Percentiles rank a stretch among this genome's conserved stretches.
Evolutionary conservation across 2,888 invertebrate species (phyloP).

Genomic region (Tetheella fluctuosa): DNA sequence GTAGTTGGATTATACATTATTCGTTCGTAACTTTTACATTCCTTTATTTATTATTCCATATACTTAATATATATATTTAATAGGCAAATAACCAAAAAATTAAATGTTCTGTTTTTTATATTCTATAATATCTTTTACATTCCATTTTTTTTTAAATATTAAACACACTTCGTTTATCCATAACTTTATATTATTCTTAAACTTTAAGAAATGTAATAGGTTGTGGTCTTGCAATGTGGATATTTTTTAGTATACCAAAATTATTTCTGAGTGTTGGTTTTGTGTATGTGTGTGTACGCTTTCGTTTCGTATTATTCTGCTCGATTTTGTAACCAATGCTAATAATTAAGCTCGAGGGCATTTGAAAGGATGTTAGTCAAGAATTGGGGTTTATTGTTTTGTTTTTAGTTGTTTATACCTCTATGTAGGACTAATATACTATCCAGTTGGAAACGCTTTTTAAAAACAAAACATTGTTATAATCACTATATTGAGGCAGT

Average conservation of each 20-base stretch:
- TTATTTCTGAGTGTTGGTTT: background rate
- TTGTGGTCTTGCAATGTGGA: background rate
- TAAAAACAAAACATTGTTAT: background rate
- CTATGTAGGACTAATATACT: background rate
- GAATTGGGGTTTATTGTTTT: background rate
- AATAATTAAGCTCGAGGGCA: background rate
- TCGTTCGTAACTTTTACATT: too few relatives aligned
- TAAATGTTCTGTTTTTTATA: too few relatives aligned
- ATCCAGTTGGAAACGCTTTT: background rate
- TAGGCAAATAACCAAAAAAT: too few relatives aligned
- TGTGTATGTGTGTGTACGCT: background rate
- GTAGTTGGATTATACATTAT: too few relatives aligned
- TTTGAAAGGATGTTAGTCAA: background rate
- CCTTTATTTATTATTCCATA: too few relatives aligned
- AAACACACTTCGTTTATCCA: background rate
- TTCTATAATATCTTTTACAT: too few relatives aligned
- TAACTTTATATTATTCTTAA: background rate
- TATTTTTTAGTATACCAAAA: background rate
- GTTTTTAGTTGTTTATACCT: background rate
- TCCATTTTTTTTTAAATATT: too few relatives aligned
- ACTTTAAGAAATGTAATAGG: background rate
- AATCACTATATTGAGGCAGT: background rate
- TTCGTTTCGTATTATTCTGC: background rate
- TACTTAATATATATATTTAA: too few relatives aligned
- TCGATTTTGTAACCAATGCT: background rate